These are phyloP conservation scores for Athalia cordata DNA, from an alignment of 2,888 invertebrate species.

Conservation along the genomic window DNA sequence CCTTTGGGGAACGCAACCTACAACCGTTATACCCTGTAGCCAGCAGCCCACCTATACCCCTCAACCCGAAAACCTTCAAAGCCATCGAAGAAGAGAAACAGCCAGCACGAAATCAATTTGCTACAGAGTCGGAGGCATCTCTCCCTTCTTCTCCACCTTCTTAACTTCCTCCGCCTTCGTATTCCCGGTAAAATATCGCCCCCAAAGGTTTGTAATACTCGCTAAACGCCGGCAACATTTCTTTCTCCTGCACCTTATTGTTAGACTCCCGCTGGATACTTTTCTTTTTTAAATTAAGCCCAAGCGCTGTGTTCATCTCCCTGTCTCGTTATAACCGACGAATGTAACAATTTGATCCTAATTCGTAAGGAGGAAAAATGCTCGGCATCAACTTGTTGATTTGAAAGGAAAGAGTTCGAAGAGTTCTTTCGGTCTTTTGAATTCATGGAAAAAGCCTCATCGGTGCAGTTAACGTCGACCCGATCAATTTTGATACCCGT, in stretches of 20 bases:
- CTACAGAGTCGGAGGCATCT: conserved; percentile 24
- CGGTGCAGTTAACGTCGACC: no score
- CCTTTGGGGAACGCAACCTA: neutral
- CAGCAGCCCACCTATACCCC: neutral
- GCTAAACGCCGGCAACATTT: conserved; percentile 32
- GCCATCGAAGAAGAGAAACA: conserved; percentile 42
- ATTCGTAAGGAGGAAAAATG: neutral
- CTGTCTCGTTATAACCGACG: neutral
- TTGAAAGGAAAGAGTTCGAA: neutral
- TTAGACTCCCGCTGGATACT: neutral
- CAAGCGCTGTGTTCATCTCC: neutral
- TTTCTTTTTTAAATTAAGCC: conserved; percentile 37
- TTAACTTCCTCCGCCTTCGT: conserved; percentile 12
- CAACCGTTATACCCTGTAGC: neutral
- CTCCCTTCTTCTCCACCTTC: conserved; percentile 3
- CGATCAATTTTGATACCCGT: no score
- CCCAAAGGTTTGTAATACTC: conserved; percentile 43
- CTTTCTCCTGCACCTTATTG: neutral
- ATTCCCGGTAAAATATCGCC: conserved; percentile 38
- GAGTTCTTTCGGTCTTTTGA: no score
- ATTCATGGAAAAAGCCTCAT: no score
- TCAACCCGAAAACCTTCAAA: conserved; percentile 19
- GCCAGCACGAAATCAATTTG: conserved; percentile 43
- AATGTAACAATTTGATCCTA: neutral
- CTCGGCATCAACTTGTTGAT: conserved; percentile 25